Percentiles rank a stretch among this genome's conserved stretches.
Conservation (phyloP, 2,797 vertebrate species). For the Parauchenoglanis punctatus region DNA sequence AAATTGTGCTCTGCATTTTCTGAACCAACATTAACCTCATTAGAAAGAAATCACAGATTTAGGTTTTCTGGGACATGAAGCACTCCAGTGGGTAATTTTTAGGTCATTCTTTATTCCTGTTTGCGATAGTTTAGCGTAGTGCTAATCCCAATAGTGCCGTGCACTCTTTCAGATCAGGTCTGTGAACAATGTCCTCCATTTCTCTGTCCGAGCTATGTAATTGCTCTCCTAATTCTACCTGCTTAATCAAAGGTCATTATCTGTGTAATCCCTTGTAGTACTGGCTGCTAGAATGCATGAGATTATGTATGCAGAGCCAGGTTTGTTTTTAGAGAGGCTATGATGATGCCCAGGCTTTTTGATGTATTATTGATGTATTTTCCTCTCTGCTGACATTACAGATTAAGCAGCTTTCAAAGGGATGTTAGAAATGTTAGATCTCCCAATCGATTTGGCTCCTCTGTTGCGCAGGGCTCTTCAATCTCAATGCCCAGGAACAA, state of each 20-base stretch:
- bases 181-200: not conserved
- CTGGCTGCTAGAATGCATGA: constrained; percentile 2
- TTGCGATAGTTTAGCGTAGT: not conserved
- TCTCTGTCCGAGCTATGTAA: not conserved
- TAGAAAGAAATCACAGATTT: not conserved
- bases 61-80: not conserved
- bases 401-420: constrained; percentile 39
- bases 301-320: constrained; percentile 30
- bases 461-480: constrained; percentile 17
- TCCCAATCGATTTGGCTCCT: constrained; percentile 21
- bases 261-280: constrained; percentile 20
- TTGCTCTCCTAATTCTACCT: constrained; percentile 17
- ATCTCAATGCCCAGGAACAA: not conserved
- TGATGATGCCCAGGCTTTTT: constrained; percentile 14
- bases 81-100: not conserved
- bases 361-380: constrained; percentile 48
- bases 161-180: not conserved
- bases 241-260: constrained; percentile 41
- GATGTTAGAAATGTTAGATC: constrained; percentile 43
- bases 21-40: not conserved
- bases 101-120: not conserved
- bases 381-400: constrained; percentile 34
- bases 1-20: not conserved
- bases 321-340: constrained; percentile 39
- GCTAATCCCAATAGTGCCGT: not conserved